These are phyloP conservation scores for Salminus brasiliensis DNA, from an alignment of 2,113 vertebrate genomes.

Conservation along the genomic window DNA sequence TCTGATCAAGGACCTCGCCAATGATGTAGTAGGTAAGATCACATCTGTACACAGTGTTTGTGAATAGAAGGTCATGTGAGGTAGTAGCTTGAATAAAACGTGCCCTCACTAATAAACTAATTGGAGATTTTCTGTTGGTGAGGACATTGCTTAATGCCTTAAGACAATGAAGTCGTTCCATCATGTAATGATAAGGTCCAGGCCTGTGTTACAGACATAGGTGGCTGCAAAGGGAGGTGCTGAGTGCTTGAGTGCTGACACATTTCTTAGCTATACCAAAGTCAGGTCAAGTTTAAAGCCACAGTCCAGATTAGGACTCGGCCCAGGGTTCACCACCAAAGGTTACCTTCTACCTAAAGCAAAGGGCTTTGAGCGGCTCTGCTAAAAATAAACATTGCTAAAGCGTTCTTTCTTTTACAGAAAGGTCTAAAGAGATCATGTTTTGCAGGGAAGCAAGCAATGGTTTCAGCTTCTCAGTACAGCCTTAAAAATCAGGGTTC, in stretches of 20 bases:
- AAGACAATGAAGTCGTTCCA: too few relatives aligned
- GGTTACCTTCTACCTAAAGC: background rate
- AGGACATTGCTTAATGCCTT: too few relatives aligned
- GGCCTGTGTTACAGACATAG: background rate
- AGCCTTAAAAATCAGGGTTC: too few relatives aligned
- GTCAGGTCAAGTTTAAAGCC: background rate
- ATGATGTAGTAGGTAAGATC: conserved; percentile 78
- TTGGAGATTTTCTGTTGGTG: too few relatives aligned
- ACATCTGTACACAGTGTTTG: background rate
- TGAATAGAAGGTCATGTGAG: too few relatives aligned
- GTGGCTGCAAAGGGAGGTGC: background rate
- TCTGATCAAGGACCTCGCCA: conserved; percentile 83
- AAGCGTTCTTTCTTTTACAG: background rate
- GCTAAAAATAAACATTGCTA: background rate
- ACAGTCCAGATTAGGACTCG: background rate
- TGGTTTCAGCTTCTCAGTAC: background rate
- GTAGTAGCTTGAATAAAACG: too few relatives aligned
- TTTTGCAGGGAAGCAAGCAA: too few relatives aligned
- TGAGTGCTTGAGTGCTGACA: background rate
- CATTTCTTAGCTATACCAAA: background rate
- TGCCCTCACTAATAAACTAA: too few relatives aligned
- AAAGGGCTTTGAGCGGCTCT: background rate
- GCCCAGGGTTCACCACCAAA: background rate
- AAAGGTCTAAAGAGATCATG: too few relatives aligned
- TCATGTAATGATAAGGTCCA: background rate